These are phyloP conservation scores for Calliphora vicina DNA, from an alignment of 1,140 invertebrate genomes.

Conservation along the genomic window DNA sequence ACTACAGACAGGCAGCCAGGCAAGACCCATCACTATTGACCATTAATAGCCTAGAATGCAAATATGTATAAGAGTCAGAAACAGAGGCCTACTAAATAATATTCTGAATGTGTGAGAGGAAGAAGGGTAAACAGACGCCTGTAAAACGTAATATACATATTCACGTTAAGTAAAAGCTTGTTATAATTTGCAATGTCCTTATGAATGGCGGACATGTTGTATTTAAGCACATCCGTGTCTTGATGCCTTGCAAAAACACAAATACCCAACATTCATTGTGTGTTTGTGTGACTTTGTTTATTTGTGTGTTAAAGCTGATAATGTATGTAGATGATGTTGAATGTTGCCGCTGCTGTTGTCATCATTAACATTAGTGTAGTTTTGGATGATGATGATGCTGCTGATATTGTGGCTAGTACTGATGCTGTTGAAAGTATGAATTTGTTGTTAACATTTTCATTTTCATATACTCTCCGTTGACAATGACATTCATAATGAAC, in stretches of 20 bases:
- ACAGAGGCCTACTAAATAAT: too few relatives aligned
- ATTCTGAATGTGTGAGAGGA: too few relatives aligned
- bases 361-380: background rate
- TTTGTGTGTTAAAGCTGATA: too few relatives aligned
- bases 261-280: background rate
- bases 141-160: background rate
- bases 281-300: too few relatives aligned
- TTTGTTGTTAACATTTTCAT: background rate
- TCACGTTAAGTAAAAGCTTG: background rate
- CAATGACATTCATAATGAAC: slow-evolving; percentile 19
- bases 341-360: background rate
- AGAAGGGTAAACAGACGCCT: too few relatives aligned
- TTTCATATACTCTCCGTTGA: background rate
- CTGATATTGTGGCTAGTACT: background rate
- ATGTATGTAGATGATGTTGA: too few relatives aligned
- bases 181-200: slow-evolving; percentile 15
- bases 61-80: too few relatives aligned
- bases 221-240: slow-evolving; percentile 19
- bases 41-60: too few relatives aligned
- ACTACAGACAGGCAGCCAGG: too few relatives aligned
- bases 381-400: background rate
- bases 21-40: too few relatives aligned
- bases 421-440: background rate
- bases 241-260: background rate
- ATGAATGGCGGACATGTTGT: slow-evolving; percentile 16